A percentile compares a stretch with the other conserved stretches of the same genome.
phyloP scores from a whole-genome alignment of 1,140 invertebrate genomes.

The Bombus ignitus region DNA sequence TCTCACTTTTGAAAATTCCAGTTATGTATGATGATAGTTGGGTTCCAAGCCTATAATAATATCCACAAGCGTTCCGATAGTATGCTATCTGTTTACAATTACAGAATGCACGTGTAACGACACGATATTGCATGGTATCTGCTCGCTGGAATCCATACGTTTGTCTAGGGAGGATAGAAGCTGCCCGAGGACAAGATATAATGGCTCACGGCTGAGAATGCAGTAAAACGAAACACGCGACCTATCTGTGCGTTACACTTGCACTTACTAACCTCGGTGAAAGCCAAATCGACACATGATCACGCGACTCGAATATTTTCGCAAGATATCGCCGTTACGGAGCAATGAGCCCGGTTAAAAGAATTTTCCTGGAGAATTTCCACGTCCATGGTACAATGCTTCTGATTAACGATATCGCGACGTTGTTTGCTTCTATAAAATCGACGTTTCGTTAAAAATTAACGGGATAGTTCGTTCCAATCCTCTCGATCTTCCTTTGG shows the following conservation, averaged over 20 bases:
- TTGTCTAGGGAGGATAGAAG: background rate
- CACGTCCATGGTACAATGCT: constrained; percentile 1
- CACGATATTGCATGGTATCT: background rate
- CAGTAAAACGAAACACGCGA: constrained; percentile 9
- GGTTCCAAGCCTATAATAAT: background rate
- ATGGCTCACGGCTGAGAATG: constrained; percentile 16
- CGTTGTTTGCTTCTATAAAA: background rate
- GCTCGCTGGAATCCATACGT: background rate
- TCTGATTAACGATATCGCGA: background rate
- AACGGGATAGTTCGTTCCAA: background rate
- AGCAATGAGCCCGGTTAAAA: background rate
- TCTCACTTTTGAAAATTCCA: background rate
- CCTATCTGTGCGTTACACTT: constrained; percentile 30
- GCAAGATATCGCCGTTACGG: background rate
- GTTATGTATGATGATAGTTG: no score
- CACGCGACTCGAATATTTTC: constrained; percentile 27
- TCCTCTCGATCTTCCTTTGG: no score
- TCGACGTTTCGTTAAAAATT: background rate
- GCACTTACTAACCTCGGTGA: constrained; percentile 51
- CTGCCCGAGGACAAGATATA: constrained; percentile 46
- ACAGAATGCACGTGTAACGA: background rate
- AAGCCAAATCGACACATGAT: constrained; percentile 26
- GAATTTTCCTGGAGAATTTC: constrained; percentile 15
- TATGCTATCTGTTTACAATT: background rate
- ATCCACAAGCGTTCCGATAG: no score